Evolutionary conservation across 2,113 vertebrate species (phyloP).

Genomic region (Edolisoma coerulescens): DNA sequence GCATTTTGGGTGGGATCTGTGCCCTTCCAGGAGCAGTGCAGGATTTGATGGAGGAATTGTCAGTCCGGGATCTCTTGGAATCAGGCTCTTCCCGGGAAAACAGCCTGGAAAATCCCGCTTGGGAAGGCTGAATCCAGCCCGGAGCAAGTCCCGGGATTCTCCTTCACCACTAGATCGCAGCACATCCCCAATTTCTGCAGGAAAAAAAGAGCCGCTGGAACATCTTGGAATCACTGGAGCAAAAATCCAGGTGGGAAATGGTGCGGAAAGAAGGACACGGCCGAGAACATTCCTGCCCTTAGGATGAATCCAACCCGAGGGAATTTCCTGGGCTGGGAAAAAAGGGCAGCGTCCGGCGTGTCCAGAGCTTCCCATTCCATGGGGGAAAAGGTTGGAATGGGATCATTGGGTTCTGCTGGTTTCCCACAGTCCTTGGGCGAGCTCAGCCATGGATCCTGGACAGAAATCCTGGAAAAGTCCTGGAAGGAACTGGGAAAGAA

Average conservation of each 20-base stretch:
- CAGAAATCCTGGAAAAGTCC: not conserved
- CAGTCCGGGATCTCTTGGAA: not conserved
- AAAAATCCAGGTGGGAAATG: not conserved
- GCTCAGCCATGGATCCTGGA: not conserved
- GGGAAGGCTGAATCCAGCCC: not conserved
- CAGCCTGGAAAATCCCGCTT: not conserved
- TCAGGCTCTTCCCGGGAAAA: not conserved
- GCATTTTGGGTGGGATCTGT: fast-evolving
- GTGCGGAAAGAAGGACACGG: not conserved
- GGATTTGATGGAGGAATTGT: not conserved
- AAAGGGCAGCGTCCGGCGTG: fast-evolving
- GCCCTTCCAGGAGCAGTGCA: not conserved
- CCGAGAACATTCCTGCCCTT: not conserved
- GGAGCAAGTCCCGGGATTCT: not conserved
- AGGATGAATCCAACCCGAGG: not conserved
- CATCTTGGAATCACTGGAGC: not conserved
- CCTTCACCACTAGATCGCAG: slow-evolving; percentile 60
- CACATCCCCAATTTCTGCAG: not conserved
- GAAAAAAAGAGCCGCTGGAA: not conserved
- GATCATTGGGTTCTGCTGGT: fast-evolving
- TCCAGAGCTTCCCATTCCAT: not conserved
- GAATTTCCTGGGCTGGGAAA: not conserved
- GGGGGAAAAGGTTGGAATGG: fast-evolving
- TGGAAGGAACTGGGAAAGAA: not conserved
- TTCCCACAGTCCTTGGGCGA: not conserved